Conservation (phyloP, 2,797 vertebrate species). For the Urosaurus nigricauda region DNA sequence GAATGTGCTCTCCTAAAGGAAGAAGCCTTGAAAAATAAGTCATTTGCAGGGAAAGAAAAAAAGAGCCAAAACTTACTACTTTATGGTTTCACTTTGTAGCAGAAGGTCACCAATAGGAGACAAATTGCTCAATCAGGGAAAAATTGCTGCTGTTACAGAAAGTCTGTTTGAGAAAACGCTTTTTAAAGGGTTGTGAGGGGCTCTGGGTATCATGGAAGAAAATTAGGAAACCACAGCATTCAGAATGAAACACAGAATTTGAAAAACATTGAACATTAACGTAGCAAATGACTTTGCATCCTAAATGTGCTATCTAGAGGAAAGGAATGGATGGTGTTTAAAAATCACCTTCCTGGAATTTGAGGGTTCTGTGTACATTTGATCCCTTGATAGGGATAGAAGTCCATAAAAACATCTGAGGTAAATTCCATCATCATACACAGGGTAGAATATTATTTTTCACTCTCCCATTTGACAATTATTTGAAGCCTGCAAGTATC, state of each 20-base stretch:
- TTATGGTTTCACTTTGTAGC: neutral
- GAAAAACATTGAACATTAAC: neutral
- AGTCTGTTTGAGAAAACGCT: neutral
- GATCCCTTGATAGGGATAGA: neutral
- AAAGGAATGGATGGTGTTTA: neutral
- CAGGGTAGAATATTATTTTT: neutral
- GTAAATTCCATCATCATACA: neutral
- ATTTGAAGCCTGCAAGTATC: neutral
- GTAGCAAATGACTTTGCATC: neutral
- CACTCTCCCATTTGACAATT: neutral
- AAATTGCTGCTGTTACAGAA: neutral
- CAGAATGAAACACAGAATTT: neutral
- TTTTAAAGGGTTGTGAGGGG: neutral
- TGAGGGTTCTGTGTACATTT: neutral
- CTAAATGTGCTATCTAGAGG: neutral
- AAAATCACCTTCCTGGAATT: neutral
- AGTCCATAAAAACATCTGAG: too few relatives aligned
- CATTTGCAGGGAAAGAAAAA: neutral
- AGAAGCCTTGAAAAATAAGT: neutral
- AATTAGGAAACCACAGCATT: neutral
- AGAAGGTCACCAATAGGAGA: neutral
- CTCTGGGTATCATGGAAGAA: neutral
- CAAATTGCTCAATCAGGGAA: neutral
- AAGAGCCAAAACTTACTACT: too few relatives aligned
- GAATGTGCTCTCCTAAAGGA: neutral